Evolutionary conservation across 2,797 vertebrate genomes (phyloP), one percentile per base, ranked within the genome.

Genomic region (Cynopterus sphinx): DNA sequence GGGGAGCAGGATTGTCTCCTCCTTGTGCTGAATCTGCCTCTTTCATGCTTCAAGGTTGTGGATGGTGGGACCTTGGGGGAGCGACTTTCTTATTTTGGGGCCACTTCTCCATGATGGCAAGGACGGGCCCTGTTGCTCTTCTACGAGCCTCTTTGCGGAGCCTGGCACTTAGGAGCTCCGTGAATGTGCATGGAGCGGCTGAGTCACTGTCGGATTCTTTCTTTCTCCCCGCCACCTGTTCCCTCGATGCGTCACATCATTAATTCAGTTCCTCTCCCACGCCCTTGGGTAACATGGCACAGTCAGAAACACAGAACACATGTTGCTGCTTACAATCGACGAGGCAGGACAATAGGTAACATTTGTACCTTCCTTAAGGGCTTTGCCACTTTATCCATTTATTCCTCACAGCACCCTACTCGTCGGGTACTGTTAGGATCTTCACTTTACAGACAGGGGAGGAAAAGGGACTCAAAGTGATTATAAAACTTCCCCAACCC

Each of bases 301-400:
- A 1, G 9, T 22, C 21, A 55, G 67, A 90, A 73, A 51, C 36
- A 57, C 8, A 26, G 4, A 21, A 11, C 16, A 28, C n/a, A 55
- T 10, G 2, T 24, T 5, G 8, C 13, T 36, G 0, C 57, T 51
- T 33, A 15, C 0, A 2, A 3, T 2, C 0, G 0, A 2, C 1
- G n/a, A 67, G 70, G 70, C 36, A 67, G 70, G 70, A 46, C 26
- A 2, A 0, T 24, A 21, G 41, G 9, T 15, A 2, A 59, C 6
- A 3, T 28, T 19, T n/a, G 5, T 21, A 3, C 36, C 19, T 19
- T 53, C 6, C 19, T 43, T 61, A 15, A 39, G 51, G 49, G 22
- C 19, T 33, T 68, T 0, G 17, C 55, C 26, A 2, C 33, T 8
- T 16, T 2, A 22, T 22, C 16, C 41, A 3, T 13, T 8, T 9